Percentiles rank a stretch among this genome's conserved stretches.
Conservation (phyloP, 2,888 invertebrate genomes). For the Tipula helvola region DNA sequence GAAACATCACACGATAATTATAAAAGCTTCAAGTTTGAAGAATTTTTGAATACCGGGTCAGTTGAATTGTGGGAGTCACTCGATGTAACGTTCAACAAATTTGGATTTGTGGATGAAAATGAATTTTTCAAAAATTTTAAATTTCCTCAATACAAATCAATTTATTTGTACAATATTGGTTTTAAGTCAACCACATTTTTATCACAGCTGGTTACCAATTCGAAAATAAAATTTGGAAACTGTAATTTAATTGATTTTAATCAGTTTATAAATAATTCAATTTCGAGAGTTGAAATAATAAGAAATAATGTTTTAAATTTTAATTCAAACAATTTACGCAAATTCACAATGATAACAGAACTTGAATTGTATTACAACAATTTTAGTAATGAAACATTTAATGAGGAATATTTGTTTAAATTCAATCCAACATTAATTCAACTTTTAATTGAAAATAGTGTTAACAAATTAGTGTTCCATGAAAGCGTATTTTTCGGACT, state of each 20-base stretch:
- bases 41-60: not conserved
- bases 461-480: too few species aligned
- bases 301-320: not conserved
- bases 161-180: not conserved
- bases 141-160: not conserved
- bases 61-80: not conserved
- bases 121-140: not conserved
- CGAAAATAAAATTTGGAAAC: not conserved
- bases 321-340: not conserved
- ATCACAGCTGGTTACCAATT: not conserved
- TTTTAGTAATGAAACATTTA: not conserved
- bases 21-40: not conserved
- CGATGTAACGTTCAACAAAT: not conserved
- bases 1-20: not conserved
- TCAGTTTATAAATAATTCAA: not conserved
- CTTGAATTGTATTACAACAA: not conserved
- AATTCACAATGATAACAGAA: not conserved
- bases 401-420: too few species aligned
- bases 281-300: not conserved
- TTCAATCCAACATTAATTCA: too few species aligned
- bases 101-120: not conserved
- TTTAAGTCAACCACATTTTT: not conserved
- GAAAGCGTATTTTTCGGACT: too few species aligned
- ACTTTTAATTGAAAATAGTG: too few species aligned
- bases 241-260: not conserved